A percentile compares a stretch with the other conserved stretches of the same genome.
Evolutionary conservation across 2,113 vertebrate species (phyloP).

Genomic region (Anolis sagrei): DNA sequence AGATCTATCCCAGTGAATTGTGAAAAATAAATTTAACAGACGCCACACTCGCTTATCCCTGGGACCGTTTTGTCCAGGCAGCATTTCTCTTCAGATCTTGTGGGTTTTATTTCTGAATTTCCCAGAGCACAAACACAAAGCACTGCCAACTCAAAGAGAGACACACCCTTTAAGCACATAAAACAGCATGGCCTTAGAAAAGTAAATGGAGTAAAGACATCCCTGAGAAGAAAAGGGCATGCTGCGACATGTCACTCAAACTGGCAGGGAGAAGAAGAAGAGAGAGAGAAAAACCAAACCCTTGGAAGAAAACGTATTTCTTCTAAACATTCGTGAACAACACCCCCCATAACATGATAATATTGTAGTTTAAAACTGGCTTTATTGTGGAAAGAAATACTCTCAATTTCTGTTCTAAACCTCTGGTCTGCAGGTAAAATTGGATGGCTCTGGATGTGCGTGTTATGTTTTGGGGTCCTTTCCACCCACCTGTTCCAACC

Average conservation of each 20-base stretch:
- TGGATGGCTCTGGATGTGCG: too few relatives aligned
- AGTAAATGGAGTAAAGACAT: conserved; percentile 22
- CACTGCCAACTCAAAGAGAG: conserved; percentile 28
- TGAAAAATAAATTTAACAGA: neutral
- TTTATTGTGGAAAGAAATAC: neutral
- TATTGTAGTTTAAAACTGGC: too few relatives aligned
- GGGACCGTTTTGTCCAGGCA: neutral
- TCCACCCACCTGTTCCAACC: too few relatives aligned
- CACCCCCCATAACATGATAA: too few relatives aligned
- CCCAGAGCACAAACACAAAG: conserved; percentile 24
- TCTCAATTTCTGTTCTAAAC: too few relatives aligned
- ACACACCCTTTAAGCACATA: neutral
- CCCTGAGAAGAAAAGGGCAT: neutral
- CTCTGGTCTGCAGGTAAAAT: too few relatives aligned
- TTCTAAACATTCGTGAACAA: neutral
- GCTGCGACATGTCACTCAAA: conserved; percentile 6
- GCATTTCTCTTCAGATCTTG: neutral
- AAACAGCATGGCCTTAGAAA: neutral
- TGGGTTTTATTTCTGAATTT: conserved; percentile 33
- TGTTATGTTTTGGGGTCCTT: too few relatives aligned
- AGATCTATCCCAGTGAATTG: neutral
- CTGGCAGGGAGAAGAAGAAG: neutral
- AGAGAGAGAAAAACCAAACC: neutral
- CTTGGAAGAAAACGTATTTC: neutral
- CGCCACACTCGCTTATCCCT: conserved; percentile 7